Conservation (phyloP, 2,888 invertebrate genomes). For the Steinernema scapterisci region DNA sequence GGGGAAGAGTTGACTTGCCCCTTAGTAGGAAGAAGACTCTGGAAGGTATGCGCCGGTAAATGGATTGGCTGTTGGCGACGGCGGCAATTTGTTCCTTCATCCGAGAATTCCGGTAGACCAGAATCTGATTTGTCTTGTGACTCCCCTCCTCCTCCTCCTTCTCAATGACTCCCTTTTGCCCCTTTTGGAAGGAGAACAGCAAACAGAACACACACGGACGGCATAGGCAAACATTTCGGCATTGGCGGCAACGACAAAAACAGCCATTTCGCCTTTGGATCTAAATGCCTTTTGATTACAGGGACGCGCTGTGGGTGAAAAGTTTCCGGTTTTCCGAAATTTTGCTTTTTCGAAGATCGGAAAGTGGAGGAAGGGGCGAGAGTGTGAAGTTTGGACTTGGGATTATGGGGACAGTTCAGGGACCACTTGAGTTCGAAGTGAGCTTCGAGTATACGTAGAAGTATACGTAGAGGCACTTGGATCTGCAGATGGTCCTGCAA, state of each 20-base stretch:
- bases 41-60: neutral
- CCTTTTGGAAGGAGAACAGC: too few relatives aligned
- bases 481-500: too few relatives aligned
- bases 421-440: too few relatives aligned
- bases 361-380: neutral
- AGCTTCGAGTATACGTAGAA: too few relatives aligned
- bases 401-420: too few relatives aligned
- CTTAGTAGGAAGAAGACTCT: neutral
- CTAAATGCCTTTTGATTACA: neutral
- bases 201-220: conserved; percentile 26
- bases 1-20: too few relatives aligned
- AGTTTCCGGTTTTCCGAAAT: neutral
- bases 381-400: neutral
- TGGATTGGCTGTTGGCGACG: conserved; percentile 1
- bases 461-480: too few relatives aligned
- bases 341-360: neutral
- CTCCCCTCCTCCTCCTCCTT: neutral
- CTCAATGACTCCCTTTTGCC: too few relatives aligned
- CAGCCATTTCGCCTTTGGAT: neutral
- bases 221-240: neutral
- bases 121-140: neutral
- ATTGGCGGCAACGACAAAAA: neutral
- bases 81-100: conserved; percentile 13
- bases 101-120: neutral
- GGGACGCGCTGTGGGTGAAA: neutral